Evolutionary conservation across 2,888 invertebrate genomes (phyloP), one percentile per base, ranked within the genome.

Genomic region (Willowsia nigromaculata): DNA sequence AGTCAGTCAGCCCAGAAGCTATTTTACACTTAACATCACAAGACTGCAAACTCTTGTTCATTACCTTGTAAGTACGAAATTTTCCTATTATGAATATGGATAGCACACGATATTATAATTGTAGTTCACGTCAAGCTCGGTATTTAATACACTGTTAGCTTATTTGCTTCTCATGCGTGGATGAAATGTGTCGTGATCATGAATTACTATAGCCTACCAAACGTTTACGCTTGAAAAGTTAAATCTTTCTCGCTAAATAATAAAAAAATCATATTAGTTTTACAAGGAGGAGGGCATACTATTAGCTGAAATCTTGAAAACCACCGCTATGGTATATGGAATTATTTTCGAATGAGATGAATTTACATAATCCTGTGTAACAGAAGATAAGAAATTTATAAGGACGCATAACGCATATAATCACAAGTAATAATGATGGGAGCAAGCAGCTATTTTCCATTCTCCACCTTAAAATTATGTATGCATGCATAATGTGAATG

Each of bases 1-100:
- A 27, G 11, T 30, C 47, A 85, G 78, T 86, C 80, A 86, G 82
- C 88, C 88, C 82, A 88, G 88, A 88, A 88, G 88, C 88, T 22
- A 88, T 88, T 82, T 87, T 81, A 80, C 53, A 25, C 56, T 53
- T 78, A 78, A 78, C 27, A 50, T 78, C 76, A 27, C 40, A 37
- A 33, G 1, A 78, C 18, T 37, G 27, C 11, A 76, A 30, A 50
- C 30, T 0, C 18, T 76, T 68, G n/a, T n/a, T 37, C 25, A n/a
- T 74, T 74, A 47, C 74, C 37, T 6, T 68, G 68, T 37, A 68
- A 68, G 68, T 68, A 68, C 37, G 68, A 37, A n/a, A 37, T 37
- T 68, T 68, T 37, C 37, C 6, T 33, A 43, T 47, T 47, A 47
- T 74, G 47, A 74, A 27, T 47, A 47, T 47, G 74, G 30, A 18